Evolutionary conservation across 2,113 vertebrate species (phyloP).

Genomic region (Puntigrus tetrazona): DNA sequence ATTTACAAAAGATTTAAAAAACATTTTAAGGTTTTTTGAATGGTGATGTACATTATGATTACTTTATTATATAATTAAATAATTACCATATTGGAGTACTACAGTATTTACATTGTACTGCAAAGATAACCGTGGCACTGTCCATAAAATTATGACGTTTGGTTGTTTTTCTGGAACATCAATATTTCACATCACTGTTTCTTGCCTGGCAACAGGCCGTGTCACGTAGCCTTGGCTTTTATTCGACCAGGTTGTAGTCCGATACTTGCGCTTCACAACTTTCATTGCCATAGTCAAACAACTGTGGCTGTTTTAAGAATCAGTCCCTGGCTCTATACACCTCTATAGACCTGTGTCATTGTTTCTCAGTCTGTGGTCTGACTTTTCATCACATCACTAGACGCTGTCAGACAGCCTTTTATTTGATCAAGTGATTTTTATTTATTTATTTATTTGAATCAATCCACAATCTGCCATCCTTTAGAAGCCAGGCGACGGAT

Average conservation of each 20-base stretch:
- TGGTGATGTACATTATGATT: not conserved
- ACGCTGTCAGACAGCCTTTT: conserved; percentile 24
- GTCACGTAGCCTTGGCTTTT: not conserved
- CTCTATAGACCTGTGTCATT: conserved; percentile 20
- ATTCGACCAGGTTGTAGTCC: not conserved
- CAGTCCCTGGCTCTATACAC: not conserved
- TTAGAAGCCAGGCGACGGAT: not conserved
- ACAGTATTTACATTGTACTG: not conserved
- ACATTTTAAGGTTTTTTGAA: not conserved
- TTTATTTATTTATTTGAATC: conserved; percentile 20
- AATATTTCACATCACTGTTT: not conserved
- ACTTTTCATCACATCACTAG: conserved; percentile 33
- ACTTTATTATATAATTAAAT: not conserved
- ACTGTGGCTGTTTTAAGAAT: not conserved
- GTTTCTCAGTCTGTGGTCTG: conserved; percentile 27
- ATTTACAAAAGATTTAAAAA: not conserved
- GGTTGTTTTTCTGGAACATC: not conserved
- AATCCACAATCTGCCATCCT: conserved; percentile 16
- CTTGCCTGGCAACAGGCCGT: not conserved
- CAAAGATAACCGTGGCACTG: not conserved
- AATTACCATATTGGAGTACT: not conserved
- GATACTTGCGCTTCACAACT: not conserved
- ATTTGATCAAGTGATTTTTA: not conserved
- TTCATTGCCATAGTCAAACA: not conserved
- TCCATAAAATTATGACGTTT: not conserved